Evolutionary conservation across 2,797 vertebrate species (phyloP).

Genomic region (Antrozous pallidus): DNA sequence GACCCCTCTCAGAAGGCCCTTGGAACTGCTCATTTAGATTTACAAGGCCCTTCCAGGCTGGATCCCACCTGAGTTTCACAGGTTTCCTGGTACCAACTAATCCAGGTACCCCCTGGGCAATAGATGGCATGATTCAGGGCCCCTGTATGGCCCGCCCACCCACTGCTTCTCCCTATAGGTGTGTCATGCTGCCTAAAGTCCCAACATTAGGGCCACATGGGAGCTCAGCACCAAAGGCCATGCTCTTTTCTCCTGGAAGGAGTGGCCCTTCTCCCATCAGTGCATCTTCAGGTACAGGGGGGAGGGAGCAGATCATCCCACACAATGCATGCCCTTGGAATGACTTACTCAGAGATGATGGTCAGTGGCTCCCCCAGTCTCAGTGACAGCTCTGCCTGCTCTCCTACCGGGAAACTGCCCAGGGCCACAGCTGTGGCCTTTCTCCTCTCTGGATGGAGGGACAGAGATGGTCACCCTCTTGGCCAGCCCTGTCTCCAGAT

Average conservation of each 20-base stretch:
- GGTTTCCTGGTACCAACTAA: not conserved
- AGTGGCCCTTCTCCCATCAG: not conserved
- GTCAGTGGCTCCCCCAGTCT: slow-evolving; percentile 86
- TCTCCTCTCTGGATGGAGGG: slow-evolving; percentile 27
- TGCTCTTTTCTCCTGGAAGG: not conserved
- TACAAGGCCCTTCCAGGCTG: not conserved
- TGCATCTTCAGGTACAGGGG: not conserved
- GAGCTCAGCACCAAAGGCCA: not conserved
- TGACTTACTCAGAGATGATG: slow-evolving; percentile 88
- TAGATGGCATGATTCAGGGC: not conserved
- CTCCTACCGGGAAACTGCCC: slow-evolving; percentile 82
- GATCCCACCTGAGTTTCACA: not conserved
- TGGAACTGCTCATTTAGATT: not conserved
- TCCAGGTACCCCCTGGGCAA: not conserved
- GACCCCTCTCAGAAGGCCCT: not conserved
- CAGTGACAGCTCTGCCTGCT: slow-evolving; percentile 76
- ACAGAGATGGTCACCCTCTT: not conserved
- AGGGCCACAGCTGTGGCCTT: slow-evolving; percentile 83
- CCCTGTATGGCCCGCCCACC: not conserved
- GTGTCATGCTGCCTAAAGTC: not conserved
- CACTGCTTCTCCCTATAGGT: not conserved
- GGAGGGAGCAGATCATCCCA: not conserved
- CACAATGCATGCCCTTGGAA: not conserved
- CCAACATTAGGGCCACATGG: not conserved
- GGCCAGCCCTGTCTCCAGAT: not conserved